Evolutionary conservation across 2,113 vertebrate species (phyloP).

Genomic region (Gallinago paraguaiae): DNA sequence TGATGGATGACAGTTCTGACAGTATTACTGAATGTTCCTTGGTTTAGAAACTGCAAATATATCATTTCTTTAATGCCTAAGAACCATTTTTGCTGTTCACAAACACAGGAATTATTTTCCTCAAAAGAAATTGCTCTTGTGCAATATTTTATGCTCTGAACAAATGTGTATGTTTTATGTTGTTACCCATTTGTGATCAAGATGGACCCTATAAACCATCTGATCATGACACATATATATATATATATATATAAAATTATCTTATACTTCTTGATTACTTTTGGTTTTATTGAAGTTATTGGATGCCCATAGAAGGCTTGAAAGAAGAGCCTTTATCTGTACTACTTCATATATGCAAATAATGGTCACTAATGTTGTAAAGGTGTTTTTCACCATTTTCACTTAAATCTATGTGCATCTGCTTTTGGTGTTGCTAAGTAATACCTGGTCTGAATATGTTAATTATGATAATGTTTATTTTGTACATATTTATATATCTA

Average conservation of each 20-base stretch:
- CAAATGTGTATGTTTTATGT: conserved; percentile 73
- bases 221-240: conserved; percentile 20
- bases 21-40: conserved; percentile 80
- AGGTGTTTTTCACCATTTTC: conserved; percentile 66
- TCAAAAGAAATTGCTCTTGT: conserved; percentile 77
- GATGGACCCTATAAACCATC: conserved; percentile 48
- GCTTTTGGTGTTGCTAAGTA: conserved; percentile 67
- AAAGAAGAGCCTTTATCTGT: conserved; percentile 52
- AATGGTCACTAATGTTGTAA: conserved; percentile 65
- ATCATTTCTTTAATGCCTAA: conserved; percentile 46
- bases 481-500: conserved; percentile 81
- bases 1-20: conserved; percentile 71
- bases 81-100: conserved; percentile 62
- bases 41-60: conserved; percentile 67
- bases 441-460: conserved; percentile 68
- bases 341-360: conserved; percentile 69
- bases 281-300: conserved; percentile 60
- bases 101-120: conserved; percentile 65
- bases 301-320: conserved; percentile 59
- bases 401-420: conserved; percentile 65
- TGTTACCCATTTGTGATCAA: conserved; percentile 62
- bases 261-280: conserved; percentile 44
- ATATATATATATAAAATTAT: conserved; percentile 4
- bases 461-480: conserved; percentile 73
- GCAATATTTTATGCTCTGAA: conserved; percentile 86